These are phyloP conservation scores for Brachypalpus laphriformis DNA, from an alignment of 2,888 invertebrate species.

Conservation along the genomic window DNA sequence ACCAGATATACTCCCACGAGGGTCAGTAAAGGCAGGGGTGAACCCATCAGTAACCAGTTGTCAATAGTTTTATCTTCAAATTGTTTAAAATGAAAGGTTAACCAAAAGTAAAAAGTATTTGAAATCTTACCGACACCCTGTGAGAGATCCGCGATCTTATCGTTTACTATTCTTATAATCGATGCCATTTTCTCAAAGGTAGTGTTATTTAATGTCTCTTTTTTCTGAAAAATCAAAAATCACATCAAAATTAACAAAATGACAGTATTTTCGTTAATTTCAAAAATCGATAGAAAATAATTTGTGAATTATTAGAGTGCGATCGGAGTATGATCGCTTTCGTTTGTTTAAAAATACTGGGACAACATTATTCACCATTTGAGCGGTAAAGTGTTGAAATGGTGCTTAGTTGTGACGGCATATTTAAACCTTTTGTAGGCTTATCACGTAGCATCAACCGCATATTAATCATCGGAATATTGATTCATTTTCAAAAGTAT, in stretches of 20 bases:
- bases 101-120: background rate
- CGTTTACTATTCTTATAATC: slow-evolving; percentile 80
- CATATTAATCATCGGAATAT: slow-evolving; percentile 61
- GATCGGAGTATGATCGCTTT: slow-evolving; percentile 15
- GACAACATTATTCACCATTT: background rate
- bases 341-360: slow-evolving; percentile 26
- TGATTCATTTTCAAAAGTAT: slow-evolving; percentile 35
- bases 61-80: slow-evolving; percentile 91
- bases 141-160: slow-evolving; percentile 79
- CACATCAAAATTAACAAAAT: background rate
- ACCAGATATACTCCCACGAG: slow-evolving; percentile 87
- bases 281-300: background rate
- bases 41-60: slow-evolving; percentile 90
- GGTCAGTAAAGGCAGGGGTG: slow-evolving; percentile 87
- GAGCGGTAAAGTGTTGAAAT: background rate
- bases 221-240: slow-evolving; percentile 11
- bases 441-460: slow-evolving; percentile 48
- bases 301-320: background rate
- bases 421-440: slow-evolving; percentile 15
- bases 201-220: background rate
- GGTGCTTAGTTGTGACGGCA: slow-evolving; percentile 14
- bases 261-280: background rate
- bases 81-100: no score
- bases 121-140: slow-evolving; percentile 80
- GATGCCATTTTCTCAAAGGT: slow-evolving; percentile 77